A percentile compares a stretch with the other conserved stretches of the same genome.
Conservation (phyloP, 1,140 invertebrate species). For the Eupeodes corollae region DNA sequence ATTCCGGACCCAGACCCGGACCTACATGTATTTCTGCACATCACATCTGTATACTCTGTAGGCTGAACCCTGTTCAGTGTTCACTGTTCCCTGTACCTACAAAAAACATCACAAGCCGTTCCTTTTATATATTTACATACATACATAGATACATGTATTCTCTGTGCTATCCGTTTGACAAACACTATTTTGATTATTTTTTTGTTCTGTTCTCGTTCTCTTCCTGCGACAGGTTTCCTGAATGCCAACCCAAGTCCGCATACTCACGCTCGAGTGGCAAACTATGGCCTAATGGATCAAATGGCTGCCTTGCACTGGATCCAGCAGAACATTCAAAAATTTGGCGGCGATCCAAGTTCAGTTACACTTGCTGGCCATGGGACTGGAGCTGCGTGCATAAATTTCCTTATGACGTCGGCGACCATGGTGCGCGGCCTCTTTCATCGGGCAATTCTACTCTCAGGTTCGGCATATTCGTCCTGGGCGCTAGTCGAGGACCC, state of each 20-base stretch:
- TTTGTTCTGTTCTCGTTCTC: neutral
- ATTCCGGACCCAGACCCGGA: neutral
- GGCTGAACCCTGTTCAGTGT: no score
- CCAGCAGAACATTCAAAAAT: constrained; percentile 80
- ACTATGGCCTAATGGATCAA: constrained; percentile 90
- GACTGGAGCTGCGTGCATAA: constrained; percentile 87
- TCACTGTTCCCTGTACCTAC: no score
- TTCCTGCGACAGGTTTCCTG: constrained; percentile 53
- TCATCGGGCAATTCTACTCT: constrained; percentile 79
- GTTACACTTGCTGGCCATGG: constrained; percentile 89
- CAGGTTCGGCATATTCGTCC: constrained; percentile 83
- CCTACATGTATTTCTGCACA: neutral
- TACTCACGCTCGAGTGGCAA: constrained; percentile 68
- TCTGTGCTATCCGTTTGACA: no score
- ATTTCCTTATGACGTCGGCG: constrained; percentile 89
- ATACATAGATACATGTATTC: no score
- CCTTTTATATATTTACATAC: no score
- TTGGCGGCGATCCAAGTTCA: constrained; percentile 78
- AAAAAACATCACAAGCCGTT: no score
- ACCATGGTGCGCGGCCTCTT: constrained; percentile 83
- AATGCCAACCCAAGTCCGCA: constrained; percentile 73
- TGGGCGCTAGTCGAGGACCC: constrained; percentile 91
- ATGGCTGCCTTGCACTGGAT: constrained; percentile 85
- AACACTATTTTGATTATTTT: no score
- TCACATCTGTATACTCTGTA: neutral